A percentile compares a stretch with the other conserved stretches of the same genome.
phyloP scores from a whole-genome alignment of 2,888 invertebrate genomes.

The Brenthis ino region DNA sequence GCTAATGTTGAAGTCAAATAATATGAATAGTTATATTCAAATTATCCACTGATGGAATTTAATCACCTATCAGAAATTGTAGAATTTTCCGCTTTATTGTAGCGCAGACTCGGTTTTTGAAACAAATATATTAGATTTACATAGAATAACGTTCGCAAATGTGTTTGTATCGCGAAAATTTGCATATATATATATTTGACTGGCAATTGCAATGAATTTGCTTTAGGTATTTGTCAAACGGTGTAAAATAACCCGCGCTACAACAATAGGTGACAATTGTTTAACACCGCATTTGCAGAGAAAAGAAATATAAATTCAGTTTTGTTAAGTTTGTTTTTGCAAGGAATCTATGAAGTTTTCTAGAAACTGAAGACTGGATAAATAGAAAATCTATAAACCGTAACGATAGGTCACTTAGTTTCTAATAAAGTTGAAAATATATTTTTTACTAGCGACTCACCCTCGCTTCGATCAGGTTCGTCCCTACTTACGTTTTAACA shows the following conservation, averaged over 20 bases:
- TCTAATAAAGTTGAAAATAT: too few relatives aligned
- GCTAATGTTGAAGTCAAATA: too few relatives aligned
- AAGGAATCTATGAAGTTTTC: too few relatives aligned
- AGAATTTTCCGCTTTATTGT: neutral
- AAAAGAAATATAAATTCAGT: neutral
- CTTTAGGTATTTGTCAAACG: constrained; percentile 15
- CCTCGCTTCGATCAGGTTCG: too few relatives aligned
- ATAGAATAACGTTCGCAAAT: constrained; percentile 20
- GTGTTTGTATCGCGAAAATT: constrained; percentile 22
- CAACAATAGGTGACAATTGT: constrained; percentile 5
- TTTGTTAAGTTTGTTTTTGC: neutral
- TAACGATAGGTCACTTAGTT: too few relatives aligned
- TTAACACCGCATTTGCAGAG: constrained; percentile 1
- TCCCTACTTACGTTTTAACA: too few relatives aligned
- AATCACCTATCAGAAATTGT: neutral
- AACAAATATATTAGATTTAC: constrained; percentile 8
- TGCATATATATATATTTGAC: constrained; percentile 30
- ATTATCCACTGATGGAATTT: neutral
- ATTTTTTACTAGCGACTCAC: too few relatives aligned
- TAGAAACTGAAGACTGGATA: too few relatives aligned
- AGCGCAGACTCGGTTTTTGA: neutral
- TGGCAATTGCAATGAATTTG: constrained; percentile 8
- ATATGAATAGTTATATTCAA: neutral
- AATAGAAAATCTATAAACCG: too few relatives aligned
- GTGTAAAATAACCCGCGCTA: constrained; percentile 12